Evolutionary conservation across 1,140 invertebrate species (phyloP).

Genomic region (Tetragnatha versicolor): DNA sequence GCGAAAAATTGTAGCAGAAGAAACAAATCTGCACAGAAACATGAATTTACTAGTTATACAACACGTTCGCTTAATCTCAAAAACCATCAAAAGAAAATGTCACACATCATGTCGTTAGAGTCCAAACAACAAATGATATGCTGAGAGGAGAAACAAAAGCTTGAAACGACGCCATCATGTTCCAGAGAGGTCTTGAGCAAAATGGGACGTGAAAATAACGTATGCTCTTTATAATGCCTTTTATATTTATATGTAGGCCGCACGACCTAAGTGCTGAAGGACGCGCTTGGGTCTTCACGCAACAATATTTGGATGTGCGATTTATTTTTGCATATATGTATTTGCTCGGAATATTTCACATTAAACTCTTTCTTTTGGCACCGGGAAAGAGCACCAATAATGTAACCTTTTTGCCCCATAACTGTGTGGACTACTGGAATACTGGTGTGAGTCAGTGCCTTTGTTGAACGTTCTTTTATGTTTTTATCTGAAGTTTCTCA

Average conservation of each 20-base stretch:
- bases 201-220: slow-evolving; percentile 44
- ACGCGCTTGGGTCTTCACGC: slow-evolving; percentile 24
- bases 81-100: background rate
- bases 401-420: slow-evolving; percentile 6
- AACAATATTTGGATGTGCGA: background rate
- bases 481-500: no score
- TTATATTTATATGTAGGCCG: no score
- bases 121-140: no score
- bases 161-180: slow-evolving; percentile 37
- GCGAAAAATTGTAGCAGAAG: no score
- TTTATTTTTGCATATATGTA: slow-evolving; percentile 50
- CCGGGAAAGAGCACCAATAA: slow-evolving; percentile 17
- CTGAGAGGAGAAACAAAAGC: no score
- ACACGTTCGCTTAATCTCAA: background rate
- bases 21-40: no score
- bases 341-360: slow-evolving; percentile 41
- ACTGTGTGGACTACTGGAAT: background rate
- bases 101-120: background rate
- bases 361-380: slow-evolving; percentile 30
- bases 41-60: no score
- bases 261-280: slow-evolving; percentile 37
- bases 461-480: no score
- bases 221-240: slow-evolving; percentile 48
- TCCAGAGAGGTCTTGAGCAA: slow-evolving; percentile 10
- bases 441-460: slow-evolving; percentile 13